Evolutionary conservation across 2,113 vertebrate genomes (phyloP), one percentile per base, ranked within the genome.

Genomic region (Pluvianellus socialis): DNA sequence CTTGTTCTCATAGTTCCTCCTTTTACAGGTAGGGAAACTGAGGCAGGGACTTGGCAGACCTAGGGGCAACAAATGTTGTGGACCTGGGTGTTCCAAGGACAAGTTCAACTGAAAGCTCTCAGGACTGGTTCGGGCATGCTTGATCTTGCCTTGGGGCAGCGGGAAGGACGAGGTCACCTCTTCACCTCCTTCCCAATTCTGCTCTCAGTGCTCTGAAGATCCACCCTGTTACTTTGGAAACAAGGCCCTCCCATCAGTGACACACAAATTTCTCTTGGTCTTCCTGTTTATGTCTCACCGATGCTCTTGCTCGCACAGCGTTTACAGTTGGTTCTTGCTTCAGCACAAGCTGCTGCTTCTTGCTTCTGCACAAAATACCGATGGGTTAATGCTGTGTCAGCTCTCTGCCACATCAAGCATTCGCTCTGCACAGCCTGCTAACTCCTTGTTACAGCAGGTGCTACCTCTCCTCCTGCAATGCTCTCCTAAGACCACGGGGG

Each of bases 221-320:
- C 89, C 70, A 70, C 95, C 95, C 88, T 68, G 62, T 88, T 79
- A 45, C 77, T 90, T 15, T 65, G 77, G 77, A 94, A 97, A 95
- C 70, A 79, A 85, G 86, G 24, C 74, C 65, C 90, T 95, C 77
- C 89, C 90, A 50, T 32, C 0, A 1, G 50, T 94, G 93, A 83
- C 75, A 83, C 61, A 72, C 24, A 33, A 7, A 55, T 58, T 93
- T 63, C 42, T 93, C 59, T 45, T 50, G 30, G 21, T 44, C 52
- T 63, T 76, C 86, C 67, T 81, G 72, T 88, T 89, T 84, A n/a
- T 84, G 12, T 79, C 38, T 79, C 44, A 21, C 45, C 1, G 0
- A 63, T 81, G 72, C 56, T 75, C 33, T 58, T 79, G 26, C 86
- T 92, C 72, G 50, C 79, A 70, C 79, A 62, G n/a, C 38, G 35